Percentiles rank a stretch among this genome's conserved stretches.
Conservation (phyloP, 2,113 vertebrate species). For the Orycteropus afer region DNA sequence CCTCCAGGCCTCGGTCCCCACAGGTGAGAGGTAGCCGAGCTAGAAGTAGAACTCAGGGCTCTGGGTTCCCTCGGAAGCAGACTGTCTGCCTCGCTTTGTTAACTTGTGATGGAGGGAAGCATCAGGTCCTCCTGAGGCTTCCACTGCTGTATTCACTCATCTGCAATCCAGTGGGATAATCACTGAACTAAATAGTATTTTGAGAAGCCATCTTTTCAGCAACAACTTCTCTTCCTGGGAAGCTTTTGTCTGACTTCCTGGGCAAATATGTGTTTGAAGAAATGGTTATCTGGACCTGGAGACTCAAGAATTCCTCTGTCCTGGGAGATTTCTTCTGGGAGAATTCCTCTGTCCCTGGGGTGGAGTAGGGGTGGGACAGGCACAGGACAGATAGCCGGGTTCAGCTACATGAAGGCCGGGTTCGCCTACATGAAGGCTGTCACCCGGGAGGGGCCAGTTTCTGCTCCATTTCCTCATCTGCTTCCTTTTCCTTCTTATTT, state of each 20-base stretch:
- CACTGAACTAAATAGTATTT: neutral
- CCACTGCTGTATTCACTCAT: neutral
- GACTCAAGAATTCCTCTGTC: neutral
- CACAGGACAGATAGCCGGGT: rapidly evolving
- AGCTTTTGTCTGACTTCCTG: neutral
- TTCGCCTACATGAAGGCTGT: too few relatives aligned
- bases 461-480: neutral
- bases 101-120: neutral
- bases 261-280: neutral
- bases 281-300: neutral
- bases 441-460: neutral
- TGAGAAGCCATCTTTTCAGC: conserved; percentile 41
- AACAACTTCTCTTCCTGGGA: neutral
- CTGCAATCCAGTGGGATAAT: neutral
- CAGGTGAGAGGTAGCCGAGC: neutral
- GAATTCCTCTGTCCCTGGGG: too few relatives aligned
- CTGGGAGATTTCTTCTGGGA: too few relatives aligned
- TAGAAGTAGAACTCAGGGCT: neutral
- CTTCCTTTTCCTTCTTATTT: neutral
- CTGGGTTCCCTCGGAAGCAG: neutral
- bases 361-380: neutral
- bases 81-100: neutral
- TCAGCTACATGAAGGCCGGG: neutral
- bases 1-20: neutral
- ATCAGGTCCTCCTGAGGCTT: neutral